Evolutionary conservation across 2,888 invertebrate species (phyloP).

Genomic region (Ophion costatus): DNA sequence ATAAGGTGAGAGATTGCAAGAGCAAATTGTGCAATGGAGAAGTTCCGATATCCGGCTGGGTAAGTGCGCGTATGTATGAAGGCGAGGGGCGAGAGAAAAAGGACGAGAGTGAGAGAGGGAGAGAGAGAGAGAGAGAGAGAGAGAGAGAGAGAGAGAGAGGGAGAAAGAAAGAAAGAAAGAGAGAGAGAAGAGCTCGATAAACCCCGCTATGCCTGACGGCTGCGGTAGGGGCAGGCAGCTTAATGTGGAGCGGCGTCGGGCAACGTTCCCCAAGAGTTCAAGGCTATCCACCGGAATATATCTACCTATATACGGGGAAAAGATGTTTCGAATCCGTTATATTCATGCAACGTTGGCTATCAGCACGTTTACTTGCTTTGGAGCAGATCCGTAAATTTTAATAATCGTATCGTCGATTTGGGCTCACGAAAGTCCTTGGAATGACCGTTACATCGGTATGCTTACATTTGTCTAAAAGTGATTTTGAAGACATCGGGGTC

Average conservation of each 20-base stretch:
- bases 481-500: too few species aligned
- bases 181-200: constrained; percentile 52
- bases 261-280: constrained; percentile 79
- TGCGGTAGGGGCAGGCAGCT: constrained; percentile 58
- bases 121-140: constrained; percentile 64
- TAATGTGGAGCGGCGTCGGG: constrained; percentile 72
- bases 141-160: constrained; percentile 60
- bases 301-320: constrained; percentile 13
- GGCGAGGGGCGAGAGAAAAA: constrained; percentile 41
- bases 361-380: background rate
- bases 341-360: background rate
- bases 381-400: background rate
- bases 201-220: constrained; percentile 62
- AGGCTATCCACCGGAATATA: constrained; percentile 77
- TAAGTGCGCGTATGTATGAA: constrained; percentile 58
- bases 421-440: background rate
- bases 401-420: background rate
- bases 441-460: background rate
- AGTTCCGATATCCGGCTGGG: constrained; percentile 54
- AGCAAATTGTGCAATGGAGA: constrained; percentile 60
- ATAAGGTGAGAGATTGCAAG: constrained; percentile 46
- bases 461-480: too few species aligned
- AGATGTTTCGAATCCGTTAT: background rate
- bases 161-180: constrained; percentile 63
- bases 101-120: constrained; percentile 63